A percentile compares a stretch with the other conserved stretches of the same genome.
Evolutionary conservation across 2,888 invertebrate genomes (phyloP).

Genomic region (Lymantria dispar): DNA sequence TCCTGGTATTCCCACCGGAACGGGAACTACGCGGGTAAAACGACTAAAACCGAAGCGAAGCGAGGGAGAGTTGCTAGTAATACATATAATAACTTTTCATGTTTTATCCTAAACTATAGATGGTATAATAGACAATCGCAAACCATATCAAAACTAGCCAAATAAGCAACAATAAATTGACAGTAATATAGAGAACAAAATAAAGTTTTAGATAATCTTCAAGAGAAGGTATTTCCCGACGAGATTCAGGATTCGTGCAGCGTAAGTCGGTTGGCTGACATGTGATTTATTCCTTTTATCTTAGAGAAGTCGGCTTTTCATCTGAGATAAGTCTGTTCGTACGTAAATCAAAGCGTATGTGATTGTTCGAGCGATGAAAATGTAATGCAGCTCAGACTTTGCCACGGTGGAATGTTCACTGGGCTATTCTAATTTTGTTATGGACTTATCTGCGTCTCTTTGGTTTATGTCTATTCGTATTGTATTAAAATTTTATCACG

Average conservation of each 20-base stretch:
- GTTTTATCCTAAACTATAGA: too few relatives aligned
- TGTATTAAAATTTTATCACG: neutral
- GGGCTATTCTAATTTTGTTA: slow-evolving; percentile 25
- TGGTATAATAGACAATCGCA: neutral
- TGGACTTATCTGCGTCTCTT: slow-evolving; percentile 11
- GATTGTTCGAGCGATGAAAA: slow-evolving; percentile 59
- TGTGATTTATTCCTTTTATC: slow-evolving; percentile 77
- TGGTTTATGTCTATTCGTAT: neutral
- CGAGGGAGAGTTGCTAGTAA: too few relatives aligned
- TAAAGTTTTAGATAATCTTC: slow-evolving; percentile 37
- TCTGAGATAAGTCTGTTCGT: slow-evolving; percentile 58
- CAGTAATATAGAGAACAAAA: slow-evolving; percentile 31
- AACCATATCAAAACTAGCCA: slow-evolving; percentile 12
- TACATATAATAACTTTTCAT: too few relatives aligned
- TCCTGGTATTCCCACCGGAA: too few relatives aligned
- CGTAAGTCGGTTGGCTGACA: slow-evolving; percentile 69
- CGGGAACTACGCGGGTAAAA: too few relatives aligned
- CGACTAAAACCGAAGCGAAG: too few relatives aligned
- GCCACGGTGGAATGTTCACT: slow-evolving; percentile 14
- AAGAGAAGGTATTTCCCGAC: slow-evolving; percentile 35
- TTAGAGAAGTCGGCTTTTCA: slow-evolving; percentile 62
- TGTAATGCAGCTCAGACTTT: slow-evolving; percentile 45
- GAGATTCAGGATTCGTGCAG: slow-evolving; percentile 42
- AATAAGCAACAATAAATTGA: slow-evolving; percentile 33
- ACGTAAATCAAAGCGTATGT: slow-evolving; percentile 66